A percentile compares a stretch with the other conserved stretches of the same genome.
These are phyloP conservation scores for Gymnodraco acuticeps DNA, from an alignment of 2,797 vertebrate genomes.

Conservation along the genomic window DNA sequence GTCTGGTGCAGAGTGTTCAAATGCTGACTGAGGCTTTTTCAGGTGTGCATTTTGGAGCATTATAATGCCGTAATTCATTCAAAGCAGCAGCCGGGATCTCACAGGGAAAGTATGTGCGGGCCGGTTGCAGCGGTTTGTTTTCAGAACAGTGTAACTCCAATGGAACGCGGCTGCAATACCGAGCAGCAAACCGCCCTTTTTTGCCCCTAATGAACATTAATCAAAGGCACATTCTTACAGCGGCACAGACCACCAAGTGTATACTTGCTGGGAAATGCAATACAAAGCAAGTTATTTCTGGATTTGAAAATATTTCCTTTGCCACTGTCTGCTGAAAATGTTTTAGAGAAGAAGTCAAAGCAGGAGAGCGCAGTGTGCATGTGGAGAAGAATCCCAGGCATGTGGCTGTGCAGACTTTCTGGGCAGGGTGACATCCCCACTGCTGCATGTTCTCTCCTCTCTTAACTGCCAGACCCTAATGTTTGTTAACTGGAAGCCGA, in stretches of 20 bases:
- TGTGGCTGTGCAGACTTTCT: conserved; percentile 65
- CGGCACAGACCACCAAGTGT: conserved; percentile 62
- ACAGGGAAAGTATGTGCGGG: conserved; percentile 74
- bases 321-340: conserved; percentile 63
- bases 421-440: conserved; percentile 65
- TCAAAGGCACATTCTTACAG: conserved; percentile 69
- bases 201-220: conserved; percentile 72
- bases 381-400: conserved; percentile 75
- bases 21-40: conserved; percentile 42
- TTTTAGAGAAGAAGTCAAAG: conserved; percentile 51
- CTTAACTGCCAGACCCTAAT: conserved; percentile 55
- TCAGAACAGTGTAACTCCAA: conserved; percentile 76
- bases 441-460: conserved; percentile 42
- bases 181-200: conserved; percentile 67
- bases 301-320: conserved; percentile 75
- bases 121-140: conserved; percentile 75
- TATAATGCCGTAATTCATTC: conserved; percentile 69
- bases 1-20: conserved; percentile 46
- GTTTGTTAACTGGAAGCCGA: conserved; percentile 65
- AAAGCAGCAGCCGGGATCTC: conserved; percentile 61
- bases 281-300: conserved; percentile 78
- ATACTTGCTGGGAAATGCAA: conserved; percentile 57
- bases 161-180: conserved; percentile 69
- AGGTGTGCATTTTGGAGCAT: conserved; percentile 52
- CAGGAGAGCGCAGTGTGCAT: conserved; percentile 64